Conservation (phyloP, 2,113 vertebrate genomes). For the Campylomormyrus numenius region DNA sequence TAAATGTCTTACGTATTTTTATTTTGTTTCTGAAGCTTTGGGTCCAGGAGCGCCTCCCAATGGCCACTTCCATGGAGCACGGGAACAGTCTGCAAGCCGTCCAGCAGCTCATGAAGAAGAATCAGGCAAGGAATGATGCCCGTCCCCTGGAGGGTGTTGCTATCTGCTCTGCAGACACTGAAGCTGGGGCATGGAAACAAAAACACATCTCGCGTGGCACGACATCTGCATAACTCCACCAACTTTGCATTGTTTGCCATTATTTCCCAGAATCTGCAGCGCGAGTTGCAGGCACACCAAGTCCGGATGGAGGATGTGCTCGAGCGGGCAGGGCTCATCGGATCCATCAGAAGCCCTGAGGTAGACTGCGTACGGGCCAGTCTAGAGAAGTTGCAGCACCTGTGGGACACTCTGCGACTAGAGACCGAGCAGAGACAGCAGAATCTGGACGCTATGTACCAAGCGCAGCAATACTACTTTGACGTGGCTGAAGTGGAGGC, state of each 20-base stretch:
- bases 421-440: conserved; percentile 77
- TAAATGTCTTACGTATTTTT: neutral
- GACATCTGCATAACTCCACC: neutral
- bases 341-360: conserved; percentile 73
- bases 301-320: conserved; percentile 74
- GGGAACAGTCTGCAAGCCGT: conserved; percentile 77
- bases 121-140: conserved; percentile 62
- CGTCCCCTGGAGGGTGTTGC: neutral
- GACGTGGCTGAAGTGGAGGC: conserved; percentile 84
- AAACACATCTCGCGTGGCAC: neutral
- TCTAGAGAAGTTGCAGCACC: conserved; percentile 64
- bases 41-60: conserved; percentile 78
- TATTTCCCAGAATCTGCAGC: conserved; percentile 67
- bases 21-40: conserved; percentile 60
- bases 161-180: neutral
- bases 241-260: neutral
- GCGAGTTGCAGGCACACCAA: conserved; percentile 79
- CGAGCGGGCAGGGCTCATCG: conserved; percentile 67
- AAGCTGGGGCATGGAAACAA: neutral
- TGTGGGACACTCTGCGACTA: conserved; percentile 70
- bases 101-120: conserved; percentile 88
- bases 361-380: conserved; percentile 63
- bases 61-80: conserved; percentile 72
- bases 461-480: conserved; percentile 86
- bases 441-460: conserved; percentile 77